phyloP scores from a whole-genome alignment of 2,888 invertebrate species.

The Lamellibrachia satsuma region DNA sequence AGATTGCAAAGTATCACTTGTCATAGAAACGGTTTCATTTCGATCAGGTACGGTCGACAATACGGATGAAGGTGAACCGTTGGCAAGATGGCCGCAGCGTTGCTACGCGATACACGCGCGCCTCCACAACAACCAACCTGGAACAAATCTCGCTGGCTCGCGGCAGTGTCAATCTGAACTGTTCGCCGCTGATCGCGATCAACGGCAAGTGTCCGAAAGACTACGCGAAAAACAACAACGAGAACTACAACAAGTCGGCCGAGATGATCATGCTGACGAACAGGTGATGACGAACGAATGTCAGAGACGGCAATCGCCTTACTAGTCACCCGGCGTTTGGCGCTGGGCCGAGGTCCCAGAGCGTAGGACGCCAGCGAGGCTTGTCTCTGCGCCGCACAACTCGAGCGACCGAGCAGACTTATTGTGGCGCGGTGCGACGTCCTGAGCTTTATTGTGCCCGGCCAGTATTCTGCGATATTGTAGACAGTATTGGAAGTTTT shows the following conservation, averaged over 20 bases:
- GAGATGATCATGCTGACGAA: neutral
- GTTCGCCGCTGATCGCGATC: neutral
- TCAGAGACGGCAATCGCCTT: neutral
- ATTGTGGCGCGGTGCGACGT: neutral
- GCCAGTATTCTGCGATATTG: neutral
- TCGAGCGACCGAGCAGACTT: neutral
- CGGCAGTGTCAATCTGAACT: slow-evolving; percentile 1
- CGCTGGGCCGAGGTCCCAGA: neutral
- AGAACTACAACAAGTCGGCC: neutral
- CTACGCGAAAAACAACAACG: neutral
- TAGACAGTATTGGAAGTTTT: neutral
- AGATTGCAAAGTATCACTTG: no score
- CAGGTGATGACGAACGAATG: neutral
- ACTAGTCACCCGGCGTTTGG: neutral
- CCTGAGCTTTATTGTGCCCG: neutral
- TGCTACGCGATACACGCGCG: slow-evolving; percentile 36
- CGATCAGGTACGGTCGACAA: slow-evolving; percentile 33
- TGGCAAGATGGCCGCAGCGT: slow-evolving; percentile 36
- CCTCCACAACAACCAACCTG: slow-evolving; percentile 30
- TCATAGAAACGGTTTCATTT: neutral
- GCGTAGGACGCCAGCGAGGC: neutral
- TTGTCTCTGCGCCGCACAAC: neutral
- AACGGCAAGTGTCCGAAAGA: neutral
- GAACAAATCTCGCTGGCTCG: slow-evolving; percentile 30
- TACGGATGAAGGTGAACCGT: slow-evolving; percentile 29